These are phyloP conservation scores for Montipora efflorescens DNA, from an alignment of 64 coral and sea anemone genomes.

Conservation along the genomic window DNA sequence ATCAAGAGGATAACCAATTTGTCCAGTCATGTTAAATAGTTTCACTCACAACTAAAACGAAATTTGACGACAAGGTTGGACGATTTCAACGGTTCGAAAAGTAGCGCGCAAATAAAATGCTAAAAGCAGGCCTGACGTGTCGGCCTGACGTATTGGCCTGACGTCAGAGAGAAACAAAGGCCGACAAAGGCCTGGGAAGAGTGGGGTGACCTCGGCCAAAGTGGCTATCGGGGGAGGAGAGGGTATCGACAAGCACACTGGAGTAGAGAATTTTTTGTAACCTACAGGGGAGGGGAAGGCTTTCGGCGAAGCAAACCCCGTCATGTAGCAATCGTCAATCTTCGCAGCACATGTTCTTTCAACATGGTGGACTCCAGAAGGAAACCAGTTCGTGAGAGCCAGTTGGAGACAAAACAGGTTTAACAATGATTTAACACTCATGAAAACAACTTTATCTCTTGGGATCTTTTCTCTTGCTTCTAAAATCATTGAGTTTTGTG, in stretches of 20 bases:
- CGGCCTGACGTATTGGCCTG: neutral
- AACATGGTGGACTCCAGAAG: conserved; percentile 75
- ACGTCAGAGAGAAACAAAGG: neutral
- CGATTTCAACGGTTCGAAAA: neutral
- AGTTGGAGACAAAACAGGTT: conserved; percentile 87
- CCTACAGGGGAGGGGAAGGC: too few relatives aligned
- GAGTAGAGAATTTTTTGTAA: too few relatives aligned
- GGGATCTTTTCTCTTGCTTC: neutral
- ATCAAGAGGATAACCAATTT: neutral
- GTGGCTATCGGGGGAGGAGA: too few relatives aligned
- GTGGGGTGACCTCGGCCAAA: too few relatives aligned
- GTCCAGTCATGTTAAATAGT: neutral
- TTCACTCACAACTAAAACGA: neutral
- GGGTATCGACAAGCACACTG: too few relatives aligned
- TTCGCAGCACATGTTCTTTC: conserved; percentile 29
- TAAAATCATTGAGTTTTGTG: too few relatives aligned
- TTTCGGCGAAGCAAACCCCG: neutral
- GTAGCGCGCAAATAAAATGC: neutral
- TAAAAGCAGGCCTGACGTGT: neutral
- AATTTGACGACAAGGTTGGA: too few relatives aligned
- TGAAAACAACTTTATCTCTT: neutral
- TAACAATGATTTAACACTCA: neutral
- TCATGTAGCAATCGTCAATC: neutral
- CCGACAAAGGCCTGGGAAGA: neutral
- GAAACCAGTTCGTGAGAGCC: conserved; percentile 77